Percentiles rank a stretch among this genome's conserved stretches.
phyloP scores from a whole-genome alignment of 2,888 invertebrate species.

The Hanleya hanleyi region DNA sequence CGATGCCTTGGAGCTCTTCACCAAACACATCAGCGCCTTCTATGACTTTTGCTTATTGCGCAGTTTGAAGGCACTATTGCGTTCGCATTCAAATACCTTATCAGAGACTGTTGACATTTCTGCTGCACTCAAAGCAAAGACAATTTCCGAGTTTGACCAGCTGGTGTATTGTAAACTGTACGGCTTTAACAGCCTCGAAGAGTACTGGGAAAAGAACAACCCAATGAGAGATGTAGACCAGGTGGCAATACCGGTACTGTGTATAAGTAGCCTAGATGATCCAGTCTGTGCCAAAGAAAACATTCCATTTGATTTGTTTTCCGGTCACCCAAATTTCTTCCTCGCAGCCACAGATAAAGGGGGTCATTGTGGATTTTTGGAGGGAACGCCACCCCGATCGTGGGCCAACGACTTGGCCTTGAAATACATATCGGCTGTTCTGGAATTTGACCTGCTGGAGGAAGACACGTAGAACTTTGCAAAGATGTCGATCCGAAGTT shows the following conservation, averaged over 20 bases:
- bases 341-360: slow-evolving; percentile 61
- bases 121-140: slow-evolving; percentile 44
- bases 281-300: slow-evolving; percentile 35
- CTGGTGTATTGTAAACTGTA: slow-evolving; percentile 50
- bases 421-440: slow-evolving; percentile 53
- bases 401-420: slow-evolving; percentile 55
- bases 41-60: slow-evolving; percentile 48
- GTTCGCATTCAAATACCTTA: slow-evolving; percentile 49
- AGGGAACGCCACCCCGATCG: slow-evolving; percentile 43
- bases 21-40: slow-evolving; percentile 32
- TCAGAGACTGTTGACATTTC: slow-evolving; percentile 46
- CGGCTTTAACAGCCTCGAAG: slow-evolving; percentile 30
- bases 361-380: slow-evolving; percentile 69
- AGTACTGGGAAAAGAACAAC: slow-evolving; percentile 51
- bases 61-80: slow-evolving; percentile 46
- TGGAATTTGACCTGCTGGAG: no score
- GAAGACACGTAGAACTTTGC: no score
- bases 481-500: no score
- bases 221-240: slow-evolving; percentile 48
- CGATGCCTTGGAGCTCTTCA: slow-evolving; percentile 40
- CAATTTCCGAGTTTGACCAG: slow-evolving; percentile 49
- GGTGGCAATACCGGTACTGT: slow-evolving; percentile 43
- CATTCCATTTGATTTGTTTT: slow-evolving; percentile 46
- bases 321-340: slow-evolving; percentile 65
- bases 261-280: slow-evolving; percentile 47